These are phyloP conservation scores for Myrmecophaga tridactyla DNA, from an alignment of 2,113 vertebrate species.

Conservation along the genomic window DNA sequence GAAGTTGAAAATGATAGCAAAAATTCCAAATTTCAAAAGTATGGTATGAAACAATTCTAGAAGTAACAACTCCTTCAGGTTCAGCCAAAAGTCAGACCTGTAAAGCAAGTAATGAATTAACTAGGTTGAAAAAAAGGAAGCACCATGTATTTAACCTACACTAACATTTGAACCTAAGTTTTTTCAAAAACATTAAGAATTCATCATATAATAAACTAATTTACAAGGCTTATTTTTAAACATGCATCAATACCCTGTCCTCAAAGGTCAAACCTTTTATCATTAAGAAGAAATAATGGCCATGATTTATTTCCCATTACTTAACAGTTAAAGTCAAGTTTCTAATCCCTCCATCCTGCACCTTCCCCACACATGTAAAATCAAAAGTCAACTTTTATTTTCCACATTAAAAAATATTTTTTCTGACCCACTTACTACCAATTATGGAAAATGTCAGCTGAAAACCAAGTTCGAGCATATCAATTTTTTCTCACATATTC, in stretches of 20 bases:
- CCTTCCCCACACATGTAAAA: neutral
- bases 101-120: slow-evolving; percentile 8
- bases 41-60: slow-evolving; percentile 6
- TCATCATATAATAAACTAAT: neutral
- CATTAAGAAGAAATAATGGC: neutral
- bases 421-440: too few relatives aligned
- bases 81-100: slow-evolving; percentile 17
- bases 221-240: neutral
- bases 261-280: slow-evolving; percentile 36
- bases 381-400: neutral
- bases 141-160: neutral
- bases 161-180: slow-evolving; percentile 3
- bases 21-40: slow-evolving; percentile 25
- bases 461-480: neutral
- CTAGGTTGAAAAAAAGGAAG: neutral
- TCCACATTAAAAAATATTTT: slow-evolving; percentile 41
- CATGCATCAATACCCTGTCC: neutral
- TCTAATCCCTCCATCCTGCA: neutral
- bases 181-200: slow-evolving; percentile 25
- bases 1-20: slow-evolving; percentile 24
- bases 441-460: too few relatives aligned
- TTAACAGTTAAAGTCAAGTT: neutral
- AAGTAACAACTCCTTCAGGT: neutral
- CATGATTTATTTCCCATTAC: slow-evolving; percentile 3
- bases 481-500: neutral